These are phyloP conservation scores for Mareca strepera DNA, from an alignment of 2,797 vertebrate species.

Conservation along the genomic window DNA sequence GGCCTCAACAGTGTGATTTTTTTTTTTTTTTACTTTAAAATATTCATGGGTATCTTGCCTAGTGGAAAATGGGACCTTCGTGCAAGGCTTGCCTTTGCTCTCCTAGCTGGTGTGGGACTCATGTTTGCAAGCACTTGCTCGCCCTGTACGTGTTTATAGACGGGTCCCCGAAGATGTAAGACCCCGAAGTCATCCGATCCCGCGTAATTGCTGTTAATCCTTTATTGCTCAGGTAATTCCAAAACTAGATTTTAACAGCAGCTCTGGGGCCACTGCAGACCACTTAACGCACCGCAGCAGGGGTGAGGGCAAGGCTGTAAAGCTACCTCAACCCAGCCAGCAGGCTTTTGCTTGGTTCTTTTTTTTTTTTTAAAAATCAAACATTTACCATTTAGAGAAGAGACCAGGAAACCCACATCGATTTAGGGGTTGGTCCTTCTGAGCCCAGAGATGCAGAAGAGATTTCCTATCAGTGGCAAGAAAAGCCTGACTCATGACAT, in stretches of 20 bases:
- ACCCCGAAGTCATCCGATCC: neutral
- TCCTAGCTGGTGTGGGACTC: neutral
- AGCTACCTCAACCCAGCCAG: neutral
- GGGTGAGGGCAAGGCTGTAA: neutral
- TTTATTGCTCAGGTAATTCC: neutral
- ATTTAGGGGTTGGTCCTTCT: neutral
- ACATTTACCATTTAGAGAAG: neutral
- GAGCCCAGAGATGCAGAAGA: neutral
- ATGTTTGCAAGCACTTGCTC: neutral
- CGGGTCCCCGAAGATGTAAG: neutral
- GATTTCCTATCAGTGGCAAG: neutral
- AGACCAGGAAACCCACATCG: neutral
- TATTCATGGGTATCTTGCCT: neutral
- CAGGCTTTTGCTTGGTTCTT: neutral
- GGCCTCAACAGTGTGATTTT: neutral
- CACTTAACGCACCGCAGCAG: neutral
- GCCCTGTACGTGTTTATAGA: accelerated
- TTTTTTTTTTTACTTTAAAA: neutral
- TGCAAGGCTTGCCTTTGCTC: neutral
- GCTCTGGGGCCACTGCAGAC: neutral
- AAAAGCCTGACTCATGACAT: neutral
- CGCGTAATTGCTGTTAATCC: neutral
- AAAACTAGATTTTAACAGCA: neutral
- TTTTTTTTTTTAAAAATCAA: neutral
- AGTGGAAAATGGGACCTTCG: neutral